These are phyloP conservation scores for Athalia cordata DNA, from an alignment of 2,888 invertebrate species.

Conservation along the genomic window DNA sequence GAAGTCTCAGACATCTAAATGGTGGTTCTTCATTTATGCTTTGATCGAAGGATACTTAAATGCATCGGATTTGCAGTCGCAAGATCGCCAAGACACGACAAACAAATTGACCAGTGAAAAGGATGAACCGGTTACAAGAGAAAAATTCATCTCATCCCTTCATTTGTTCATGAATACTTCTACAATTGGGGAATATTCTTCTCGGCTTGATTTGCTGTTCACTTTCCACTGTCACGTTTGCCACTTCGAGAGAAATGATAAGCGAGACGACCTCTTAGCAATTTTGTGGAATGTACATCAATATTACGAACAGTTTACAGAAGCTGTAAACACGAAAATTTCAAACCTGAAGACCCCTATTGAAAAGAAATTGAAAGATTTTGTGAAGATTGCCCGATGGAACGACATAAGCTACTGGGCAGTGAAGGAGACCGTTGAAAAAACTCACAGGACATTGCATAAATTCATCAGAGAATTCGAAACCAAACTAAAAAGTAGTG, in stretches of 20 bases:
- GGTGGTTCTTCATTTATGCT: conserved; percentile 93
- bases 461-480: conserved; percentile 92
- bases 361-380: conserved; percentile 93
- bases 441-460: conserved; percentile 90
- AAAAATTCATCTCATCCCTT: conserved; percentile 78
- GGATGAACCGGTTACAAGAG: conserved; percentile 61
- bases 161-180: conserved; percentile 90
- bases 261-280: conserved; percentile 76
- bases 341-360: conserved; percentile 85
- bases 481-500: conserved; percentile 72
- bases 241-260: conserved; percentile 74
- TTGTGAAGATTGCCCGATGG: conserved; percentile 96
- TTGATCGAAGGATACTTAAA: conserved; percentile 80
- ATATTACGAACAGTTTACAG: conserved; percentile 88
- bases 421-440: conserved; percentile 90
- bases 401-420: conserved; percentile 96
- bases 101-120: conserved; percentile 60
- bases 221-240: conserved; percentile 88
- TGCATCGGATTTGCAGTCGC: conserved; percentile 59
- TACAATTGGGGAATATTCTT: conserved; percentile 87
- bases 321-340: conserved; percentile 80
- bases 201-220: conserved; percentile 85
- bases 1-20: conserved; percentile 83
- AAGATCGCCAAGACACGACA: conserved; percentile 49
- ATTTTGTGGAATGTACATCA: conserved; percentile 88